Conservation (phyloP, 2,888 invertebrate species). For the Oconnorella tubifera region DNA sequence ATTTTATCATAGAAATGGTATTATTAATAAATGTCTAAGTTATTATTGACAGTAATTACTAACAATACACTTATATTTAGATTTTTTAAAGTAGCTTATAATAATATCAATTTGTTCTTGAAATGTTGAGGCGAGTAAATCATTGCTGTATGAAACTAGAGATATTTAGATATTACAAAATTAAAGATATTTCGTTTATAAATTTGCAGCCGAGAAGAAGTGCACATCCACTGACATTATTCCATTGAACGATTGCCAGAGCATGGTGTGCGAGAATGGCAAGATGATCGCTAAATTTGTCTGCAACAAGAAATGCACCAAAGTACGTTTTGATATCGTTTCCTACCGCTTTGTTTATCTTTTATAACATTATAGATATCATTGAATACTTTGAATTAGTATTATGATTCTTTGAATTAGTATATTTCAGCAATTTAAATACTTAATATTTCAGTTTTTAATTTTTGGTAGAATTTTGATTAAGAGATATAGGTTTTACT, state of each 20-base stretch:
- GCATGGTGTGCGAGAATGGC: slow-evolving; percentile 19
- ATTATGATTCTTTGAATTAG: too few species aligned
- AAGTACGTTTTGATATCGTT: slow-evolving; percentile 13
- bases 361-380: neutral
- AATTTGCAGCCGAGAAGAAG: neutral
- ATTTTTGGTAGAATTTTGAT: neutral
- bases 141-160: too few species aligned
- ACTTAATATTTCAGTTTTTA: neutral
- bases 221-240: slow-evolving; percentile 12
- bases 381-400: too few species aligned
- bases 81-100: too few species aligned
- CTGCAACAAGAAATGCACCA: slow-evolving; percentile 22
- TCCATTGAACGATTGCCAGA: slow-evolving; percentile 21
- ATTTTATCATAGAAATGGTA: too few species aligned
- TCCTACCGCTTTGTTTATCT: neutral
- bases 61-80: too few species aligned
- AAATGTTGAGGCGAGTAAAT: too few species aligned
- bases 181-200: too few species aligned
- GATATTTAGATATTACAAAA: too few species aligned
- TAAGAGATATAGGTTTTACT: neutral
- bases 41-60: too few species aligned
- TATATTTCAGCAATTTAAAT: neutral
- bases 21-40: too few species aligned
- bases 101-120: too few species aligned
- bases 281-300: slow-evolving; percentile 3